Base-by-base conservation (phyloP, 2,888 invertebrate species). In the Ophioninae sp. region DNA sequence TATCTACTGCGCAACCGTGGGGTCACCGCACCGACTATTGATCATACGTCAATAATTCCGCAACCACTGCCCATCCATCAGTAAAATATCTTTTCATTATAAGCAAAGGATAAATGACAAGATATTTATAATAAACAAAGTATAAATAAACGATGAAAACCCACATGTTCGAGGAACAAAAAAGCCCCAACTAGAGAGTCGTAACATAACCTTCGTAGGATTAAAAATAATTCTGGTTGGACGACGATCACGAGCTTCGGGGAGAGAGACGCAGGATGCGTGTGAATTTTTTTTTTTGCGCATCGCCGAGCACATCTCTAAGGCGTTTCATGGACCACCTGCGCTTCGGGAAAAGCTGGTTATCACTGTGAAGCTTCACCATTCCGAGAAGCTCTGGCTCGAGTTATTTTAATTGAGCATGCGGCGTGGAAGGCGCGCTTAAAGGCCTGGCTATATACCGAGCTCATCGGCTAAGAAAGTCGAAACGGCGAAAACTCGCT, bases 321-420 rank as follows among this genome's bases (percentile, higher is more conserved):
- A 9, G n/a, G 63, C 51, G 61, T 63, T 77, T 78, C 30, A 78
- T 41, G 78, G 69, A 64, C 74, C 83, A 83, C 83, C 80, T 83
- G 83, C 83, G 59, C 64, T 81, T 69, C 59, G 78, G 69, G 69
- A 78, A 81, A 83, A 83, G 77, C 77, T 81, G 80, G 81, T 81
- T 81, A 81, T 83, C 81, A 81, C 74, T 65, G 23, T 23, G 65
- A 41, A 79, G 83, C 83, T 83, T 77, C 81, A 59, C 59, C 81
- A 41, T 87, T 85, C 79, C 80, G 65, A 85, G 85, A 81, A 85
- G 83, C 81, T 78, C 65, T 71, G 73, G 79, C 76, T 72, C 81
- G 84, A 86, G 87, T 87, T 89, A 88, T 89, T 90, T 90, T 90
- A 90, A 90, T 90, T 90, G 90, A 89, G 86, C 87, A 84, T 85